Evolutionary conservation across 2,113 vertebrate genomes (phyloP), one percentile per base, ranked within the genome.

Genomic region (Oxyura jamaicensis): DNA sequence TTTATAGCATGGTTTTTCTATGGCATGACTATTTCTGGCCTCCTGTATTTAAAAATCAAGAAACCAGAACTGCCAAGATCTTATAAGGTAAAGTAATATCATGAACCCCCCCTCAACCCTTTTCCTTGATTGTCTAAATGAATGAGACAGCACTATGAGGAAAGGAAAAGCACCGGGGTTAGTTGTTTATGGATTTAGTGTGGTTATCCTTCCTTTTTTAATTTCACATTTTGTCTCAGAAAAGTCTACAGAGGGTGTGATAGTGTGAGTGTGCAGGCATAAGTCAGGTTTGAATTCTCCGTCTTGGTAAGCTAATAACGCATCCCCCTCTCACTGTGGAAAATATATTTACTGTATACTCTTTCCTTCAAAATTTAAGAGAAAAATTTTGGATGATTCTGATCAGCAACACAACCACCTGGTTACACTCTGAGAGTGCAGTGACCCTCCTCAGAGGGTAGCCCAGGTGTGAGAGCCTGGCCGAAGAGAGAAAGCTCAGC

Each of bases 1-100:
- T 99, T 99, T 95, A 97, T 98, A 48, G 97, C 98, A 67, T 99
- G 99, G 99, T 60, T 99, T 94, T 99, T 98, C 97, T 98, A 99
- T 39, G 98, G 97, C n/a, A 96, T 98, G 81, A 98, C 98, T 44
- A 91, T 99, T 75, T 96, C 97, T 94, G 98, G 99, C 62, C 98
- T 99, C 46, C 87, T 99, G 13, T 99, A 99, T 84, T 98, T 99
- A 87, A 98, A 98, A 96, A 98, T 99, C 60, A 99, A 98, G 97
- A 99, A 98, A 91, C 98, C 98, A 25, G 97, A 99, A 42, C 96
- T 99, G 67, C 98, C 98, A 48, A 95, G 98, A 59, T 94, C 98
- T 23, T 99, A 98, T 94, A 98, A 96, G 97, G 99, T 99, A 69
- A 96, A 97, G 66, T 86, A 78, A 58, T 81, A 75, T 48, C 13